Percentiles rank a stretch among this genome's conserved stretches.
Evolutionary conservation across 2,113 vertebrate species (phyloP).

Genomic region (Brienomyrus brachyistius): DNA sequence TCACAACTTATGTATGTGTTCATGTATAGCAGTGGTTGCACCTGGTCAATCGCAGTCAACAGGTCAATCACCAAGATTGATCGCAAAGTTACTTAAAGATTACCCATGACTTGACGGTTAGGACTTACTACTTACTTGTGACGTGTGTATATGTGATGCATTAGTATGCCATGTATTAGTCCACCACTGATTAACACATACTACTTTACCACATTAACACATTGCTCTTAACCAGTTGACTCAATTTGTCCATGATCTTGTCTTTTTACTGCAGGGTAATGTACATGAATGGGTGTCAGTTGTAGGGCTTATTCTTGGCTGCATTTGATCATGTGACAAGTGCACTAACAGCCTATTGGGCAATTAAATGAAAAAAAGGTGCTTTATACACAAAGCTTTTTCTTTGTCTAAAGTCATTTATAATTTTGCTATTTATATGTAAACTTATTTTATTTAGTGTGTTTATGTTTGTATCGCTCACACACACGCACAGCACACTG

Average conservation of each 20-base stretch:
- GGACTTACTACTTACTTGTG: no score
- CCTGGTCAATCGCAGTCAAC: neutral
- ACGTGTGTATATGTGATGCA: no score
- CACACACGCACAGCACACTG: no score
- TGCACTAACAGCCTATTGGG: neutral
- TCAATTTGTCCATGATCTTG: neutral
- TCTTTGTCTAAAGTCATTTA: no score
- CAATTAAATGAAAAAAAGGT: neutral
- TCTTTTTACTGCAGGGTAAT: neutral
- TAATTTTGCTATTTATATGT: no score
- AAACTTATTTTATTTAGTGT: no score
- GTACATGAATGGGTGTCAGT: neutral
- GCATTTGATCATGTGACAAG: neutral
- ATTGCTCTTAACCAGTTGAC: neutral
- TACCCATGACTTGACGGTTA: neutral
- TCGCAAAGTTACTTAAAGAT: neutral
- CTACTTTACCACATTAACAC: neutral
- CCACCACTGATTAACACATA: neutral
- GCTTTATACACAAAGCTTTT: no score
- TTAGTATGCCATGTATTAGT: no score
- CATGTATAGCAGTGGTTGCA: neutral
- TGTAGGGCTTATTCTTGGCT: neutral
- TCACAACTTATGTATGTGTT: neutral
- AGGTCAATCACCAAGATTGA: neutral
- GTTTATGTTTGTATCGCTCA: no score